A percentile compares a stretch with the other conserved stretches of the same genome.
Evolutionary conservation across 2,113 vertebrate species (phyloP).

Genomic region (Hypocryptadius cinnamomeus): DNA sequence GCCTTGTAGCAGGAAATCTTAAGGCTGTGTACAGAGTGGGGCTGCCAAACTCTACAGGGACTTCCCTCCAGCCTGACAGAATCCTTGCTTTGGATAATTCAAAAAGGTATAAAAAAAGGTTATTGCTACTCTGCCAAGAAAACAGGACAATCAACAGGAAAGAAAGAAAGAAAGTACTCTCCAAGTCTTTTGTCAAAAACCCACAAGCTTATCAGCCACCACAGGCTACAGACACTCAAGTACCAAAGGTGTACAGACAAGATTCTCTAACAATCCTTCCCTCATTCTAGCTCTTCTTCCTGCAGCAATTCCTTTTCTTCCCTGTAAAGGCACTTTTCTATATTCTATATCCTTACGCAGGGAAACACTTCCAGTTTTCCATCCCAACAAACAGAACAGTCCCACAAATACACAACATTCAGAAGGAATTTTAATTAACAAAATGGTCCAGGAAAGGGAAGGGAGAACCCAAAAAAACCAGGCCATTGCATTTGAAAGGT

Average conservation of each 20-base stretch:
- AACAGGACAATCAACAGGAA: not conserved
- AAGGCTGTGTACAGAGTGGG: not conserved
- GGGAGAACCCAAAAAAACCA: slow-evolving; percentile 1
- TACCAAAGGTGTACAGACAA: not conserved
- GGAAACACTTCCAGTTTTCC: not conserved
- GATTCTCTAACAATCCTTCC: not conserved
- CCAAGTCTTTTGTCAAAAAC: not conserved
- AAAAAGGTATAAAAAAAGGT: not conserved
- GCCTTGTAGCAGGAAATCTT: not conserved
- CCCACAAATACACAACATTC: slow-evolving; percentile 66
- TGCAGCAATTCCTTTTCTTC: not conserved
- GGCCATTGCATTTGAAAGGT: slow-evolving; percentile 27
- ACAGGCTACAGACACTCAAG: not conserved
- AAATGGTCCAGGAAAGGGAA: slow-evolving; percentile 59
- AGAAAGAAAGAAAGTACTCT: slow-evolving; percentile 18
- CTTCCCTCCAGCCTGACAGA: not conserved
- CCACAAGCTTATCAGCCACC: not conserved
- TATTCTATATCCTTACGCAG: not conserved
- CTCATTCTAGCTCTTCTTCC: not conserved
- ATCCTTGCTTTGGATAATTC: slow-evolving; percentile 2
- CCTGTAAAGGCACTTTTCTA: slow-evolving; percentile 12
- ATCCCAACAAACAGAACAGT: slow-evolving; percentile 50
- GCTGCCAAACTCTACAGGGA: not conserved
- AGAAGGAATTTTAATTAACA: slow-evolving; percentile 78
- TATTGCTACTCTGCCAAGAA: slow-evolving; percentile 52